A percentile compares a stretch with the other conserved stretches of the same genome.
Evolutionary conservation across 2,797 vertebrate genomes (phyloP).

Genomic region (Anomalospiza imberbis): DNA sequence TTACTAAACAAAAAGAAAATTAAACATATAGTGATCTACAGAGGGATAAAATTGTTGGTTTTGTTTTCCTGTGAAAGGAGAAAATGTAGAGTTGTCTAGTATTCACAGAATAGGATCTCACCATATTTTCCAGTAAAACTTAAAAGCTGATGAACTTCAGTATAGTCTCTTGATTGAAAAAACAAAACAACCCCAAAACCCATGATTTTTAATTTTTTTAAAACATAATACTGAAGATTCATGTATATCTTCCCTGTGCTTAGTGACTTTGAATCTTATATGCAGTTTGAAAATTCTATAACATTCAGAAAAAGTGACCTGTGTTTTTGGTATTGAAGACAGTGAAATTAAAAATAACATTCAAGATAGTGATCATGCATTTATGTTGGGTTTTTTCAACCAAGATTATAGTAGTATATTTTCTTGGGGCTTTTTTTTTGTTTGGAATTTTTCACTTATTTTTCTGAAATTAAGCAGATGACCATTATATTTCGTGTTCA

Average conservation of each 20-base stretch:
- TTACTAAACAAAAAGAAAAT: neutral
- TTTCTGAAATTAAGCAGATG: neutral
- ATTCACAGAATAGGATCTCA: neutral
- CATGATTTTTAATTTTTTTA: neutral
- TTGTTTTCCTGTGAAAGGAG: neutral
- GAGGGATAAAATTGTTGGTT: neutral
- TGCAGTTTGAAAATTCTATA: neutral
- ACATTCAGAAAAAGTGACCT: neutral
- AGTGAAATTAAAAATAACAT: neutral
- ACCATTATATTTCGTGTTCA: neutral
- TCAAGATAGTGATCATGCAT: neutral
- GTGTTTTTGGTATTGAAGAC: neutral
- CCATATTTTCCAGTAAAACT: neutral
- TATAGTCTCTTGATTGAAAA: neutral
- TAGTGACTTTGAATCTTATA: neutral
- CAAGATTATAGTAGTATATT: neutral
- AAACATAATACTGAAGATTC: neutral
- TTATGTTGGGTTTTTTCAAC: neutral
- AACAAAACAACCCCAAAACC: neutral
- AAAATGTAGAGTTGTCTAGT: neutral
- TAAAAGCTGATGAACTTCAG: neutral
- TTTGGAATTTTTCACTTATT: neutral
- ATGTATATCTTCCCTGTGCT: neutral
- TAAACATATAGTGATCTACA: neutral
- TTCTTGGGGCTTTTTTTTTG: neutral